Evolutionary conservation across 2,888 invertebrate genomes (phyloP).

Genomic region (Diplazon laetatorius): DNA sequence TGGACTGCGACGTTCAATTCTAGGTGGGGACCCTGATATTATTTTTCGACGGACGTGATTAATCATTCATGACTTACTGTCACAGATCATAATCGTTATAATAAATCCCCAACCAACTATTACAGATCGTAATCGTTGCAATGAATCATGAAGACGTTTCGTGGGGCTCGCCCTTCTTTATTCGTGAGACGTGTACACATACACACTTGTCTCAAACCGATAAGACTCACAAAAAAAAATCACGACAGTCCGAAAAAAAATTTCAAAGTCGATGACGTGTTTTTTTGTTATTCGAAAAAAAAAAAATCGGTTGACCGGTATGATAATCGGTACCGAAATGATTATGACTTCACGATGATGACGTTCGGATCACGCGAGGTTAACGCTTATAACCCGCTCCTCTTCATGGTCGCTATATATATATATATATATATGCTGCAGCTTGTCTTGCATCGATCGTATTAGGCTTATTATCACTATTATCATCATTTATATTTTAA

Average conservation of each 20-base stretch:
- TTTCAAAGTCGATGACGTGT: slow-evolving; percentile 35
- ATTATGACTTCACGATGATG: slow-evolving; percentile 60
- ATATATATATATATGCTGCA: too few species aligned
- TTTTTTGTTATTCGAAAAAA: slow-evolving; percentile 13
- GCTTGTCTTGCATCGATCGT: neutral
- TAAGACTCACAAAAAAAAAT: neutral
- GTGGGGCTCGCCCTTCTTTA: slow-evolving; percentile 17
- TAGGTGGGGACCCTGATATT: too few species aligned
- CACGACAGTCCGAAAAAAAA: slow-evolving; percentile 9
- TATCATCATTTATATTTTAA: too few species aligned
- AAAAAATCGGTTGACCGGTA: too few species aligned
- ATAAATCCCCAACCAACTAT: slow-evolving; percentile 1
- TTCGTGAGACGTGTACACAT: too few species aligned
- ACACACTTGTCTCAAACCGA: neutral
- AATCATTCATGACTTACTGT: too few species aligned
- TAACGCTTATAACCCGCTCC: slow-evolving; percentile 51
- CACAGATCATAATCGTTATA: too few species aligned
- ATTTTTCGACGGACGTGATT: too few species aligned
- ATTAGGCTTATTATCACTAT: neutral
- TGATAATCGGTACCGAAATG: slow-evolving; percentile 49
- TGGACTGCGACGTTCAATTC: too few species aligned
- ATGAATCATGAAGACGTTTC: slow-evolving; percentile 8
- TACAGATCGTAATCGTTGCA: slow-evolving; percentile 28
- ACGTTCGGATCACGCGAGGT: slow-evolving; percentile 53
- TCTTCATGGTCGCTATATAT: neutral